These are phyloP conservation scores for Xestobium rufovillosum DNA, from an alignment of 2,888 invertebrate species.

Conservation along the genomic window DNA sequence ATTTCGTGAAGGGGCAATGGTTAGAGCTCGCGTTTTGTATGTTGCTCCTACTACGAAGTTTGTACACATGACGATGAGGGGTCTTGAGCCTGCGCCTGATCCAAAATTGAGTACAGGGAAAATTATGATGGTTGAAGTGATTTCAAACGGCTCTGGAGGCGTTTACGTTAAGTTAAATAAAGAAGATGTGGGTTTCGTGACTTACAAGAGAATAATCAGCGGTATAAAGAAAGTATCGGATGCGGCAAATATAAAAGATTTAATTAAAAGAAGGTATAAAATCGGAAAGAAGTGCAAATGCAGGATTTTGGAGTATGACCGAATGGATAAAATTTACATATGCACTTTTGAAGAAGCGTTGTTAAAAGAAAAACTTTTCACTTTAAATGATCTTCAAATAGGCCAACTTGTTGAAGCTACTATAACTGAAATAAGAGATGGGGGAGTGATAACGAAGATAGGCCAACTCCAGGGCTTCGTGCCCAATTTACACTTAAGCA, in stretches of 20 bases:
- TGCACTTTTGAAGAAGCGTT: conserved; percentile 56
- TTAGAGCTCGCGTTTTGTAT: conserved; percentile 58
- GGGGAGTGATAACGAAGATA: conserved; percentile 45
- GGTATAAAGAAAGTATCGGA: conserved; percentile 38
- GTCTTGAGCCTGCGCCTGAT: conserved; percentile 31
- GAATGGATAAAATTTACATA: conserved; percentile 57
- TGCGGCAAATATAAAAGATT: conserved; percentile 43
- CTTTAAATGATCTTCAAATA: conserved; percentile 43
- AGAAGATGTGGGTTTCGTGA: conserved; percentile 34
- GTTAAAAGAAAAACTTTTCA: conserved; percentile 52
- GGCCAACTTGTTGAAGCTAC: conserved; percentile 52
- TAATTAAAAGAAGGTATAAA: conserved; percentile 46
- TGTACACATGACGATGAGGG: conserved; percentile 53
- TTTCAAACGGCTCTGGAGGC: conserved; percentile 29
- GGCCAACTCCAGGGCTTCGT: conserved; percentile 53
- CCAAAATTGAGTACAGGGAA: conserved; percentile 48
- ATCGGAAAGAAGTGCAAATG: conserved; percentile 44
- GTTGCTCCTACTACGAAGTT: conserved; percentile 61
- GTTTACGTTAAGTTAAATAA: conserved; percentile 31
- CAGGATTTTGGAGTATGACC: conserved; percentile 59
- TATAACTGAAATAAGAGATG: conserved; percentile 45
- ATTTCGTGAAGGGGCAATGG: conserved; percentile 44
- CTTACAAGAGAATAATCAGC: conserved; percentile 33
- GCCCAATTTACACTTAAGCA: conserved; percentile 51
- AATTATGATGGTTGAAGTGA: conserved; percentile 41